phyloP scores from a whole-genome alignment of 2,113 vertebrate species.

The Phalacrocorax brasilianus region DNA sequence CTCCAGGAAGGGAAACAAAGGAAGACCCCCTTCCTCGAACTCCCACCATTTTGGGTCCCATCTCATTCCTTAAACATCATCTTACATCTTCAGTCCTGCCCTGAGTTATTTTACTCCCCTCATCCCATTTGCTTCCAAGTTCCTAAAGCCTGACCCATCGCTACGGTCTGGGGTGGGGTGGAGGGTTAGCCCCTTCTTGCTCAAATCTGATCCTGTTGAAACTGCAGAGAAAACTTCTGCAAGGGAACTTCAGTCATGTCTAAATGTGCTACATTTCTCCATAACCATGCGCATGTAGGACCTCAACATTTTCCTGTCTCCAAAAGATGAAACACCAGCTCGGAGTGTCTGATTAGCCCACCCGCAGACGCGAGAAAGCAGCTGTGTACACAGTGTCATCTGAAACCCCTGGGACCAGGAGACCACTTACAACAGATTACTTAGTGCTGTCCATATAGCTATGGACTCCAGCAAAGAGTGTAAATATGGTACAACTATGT shows the following conservation, averaged over 20 bases:
- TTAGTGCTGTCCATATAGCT: not conserved
- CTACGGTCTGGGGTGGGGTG: not conserved
- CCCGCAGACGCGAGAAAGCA: not conserved
- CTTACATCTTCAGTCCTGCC: not conserved
- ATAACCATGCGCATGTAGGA: not conserved
- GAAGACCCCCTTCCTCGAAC: not conserved
- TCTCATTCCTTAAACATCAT: not conserved
- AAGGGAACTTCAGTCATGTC: not conserved
- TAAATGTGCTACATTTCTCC: accelerated
- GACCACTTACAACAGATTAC: not conserved
- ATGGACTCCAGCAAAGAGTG: not conserved
- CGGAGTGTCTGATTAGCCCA: not conserved
- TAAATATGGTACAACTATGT: not conserved
- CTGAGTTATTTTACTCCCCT: not conserved
- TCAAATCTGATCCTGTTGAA: not conserved
- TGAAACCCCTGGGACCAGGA: not conserved
- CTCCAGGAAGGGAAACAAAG: not conserved
- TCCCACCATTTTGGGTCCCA: not conserved
- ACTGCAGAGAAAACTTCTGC: not conserved
- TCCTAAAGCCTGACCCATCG: not conserved
- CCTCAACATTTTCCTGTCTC: not conserved
- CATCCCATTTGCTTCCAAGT: not conserved
- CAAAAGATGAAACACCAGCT: no score
- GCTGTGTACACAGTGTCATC: not conserved
- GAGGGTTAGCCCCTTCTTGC: not conserved